Percentiles rank a stretch among this genome's conserved stretches.
Evolutionary conservation across 2,113 vertebrate genomes (phyloP).

Genomic region (Sciurus niger): DNA sequence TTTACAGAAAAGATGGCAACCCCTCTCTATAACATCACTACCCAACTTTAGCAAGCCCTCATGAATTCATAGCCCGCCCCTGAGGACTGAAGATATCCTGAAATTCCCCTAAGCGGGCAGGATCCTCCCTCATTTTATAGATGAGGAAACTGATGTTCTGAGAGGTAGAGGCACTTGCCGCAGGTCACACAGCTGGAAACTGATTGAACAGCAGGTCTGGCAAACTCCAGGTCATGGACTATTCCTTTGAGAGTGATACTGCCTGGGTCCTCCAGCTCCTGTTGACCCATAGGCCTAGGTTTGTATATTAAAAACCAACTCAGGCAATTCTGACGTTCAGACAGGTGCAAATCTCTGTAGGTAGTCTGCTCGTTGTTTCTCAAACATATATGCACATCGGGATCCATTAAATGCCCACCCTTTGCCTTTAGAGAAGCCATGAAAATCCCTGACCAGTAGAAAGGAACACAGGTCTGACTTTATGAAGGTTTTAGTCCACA

Average conservation of each 20-base stretch:
- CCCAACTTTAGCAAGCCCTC: not conserved
- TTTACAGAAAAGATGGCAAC: not conserved
- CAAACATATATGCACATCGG: not conserved
- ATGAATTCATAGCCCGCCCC: fast-evolving
- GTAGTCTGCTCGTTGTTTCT: not conserved
- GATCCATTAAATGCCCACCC: not conserved
- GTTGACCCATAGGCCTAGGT: not conserved
- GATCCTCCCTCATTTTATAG: not conserved
- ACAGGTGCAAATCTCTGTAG: not conserved
- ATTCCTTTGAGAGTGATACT: not conserved
- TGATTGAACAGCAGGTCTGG: not conserved
- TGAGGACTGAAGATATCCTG: too few species aligned
- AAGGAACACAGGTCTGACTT: not conserved
- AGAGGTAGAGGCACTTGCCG: not conserved
- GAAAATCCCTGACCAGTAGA: not conserved
- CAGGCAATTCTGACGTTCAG: not conserved
- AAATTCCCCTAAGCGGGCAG: not conserved
- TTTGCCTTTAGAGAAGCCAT: not conserved
- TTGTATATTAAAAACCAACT: not conserved
- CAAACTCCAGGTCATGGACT: not conserved
- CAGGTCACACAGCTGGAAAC: not conserved
- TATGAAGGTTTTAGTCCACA: not conserved
- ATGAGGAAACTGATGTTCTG: not conserved
- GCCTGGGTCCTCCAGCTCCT: too few species aligned
- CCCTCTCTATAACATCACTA: too few species aligned